Base-by-base conservation (phyloP, 2,888 invertebrate species). In the Epiblema foenella region DNA sequence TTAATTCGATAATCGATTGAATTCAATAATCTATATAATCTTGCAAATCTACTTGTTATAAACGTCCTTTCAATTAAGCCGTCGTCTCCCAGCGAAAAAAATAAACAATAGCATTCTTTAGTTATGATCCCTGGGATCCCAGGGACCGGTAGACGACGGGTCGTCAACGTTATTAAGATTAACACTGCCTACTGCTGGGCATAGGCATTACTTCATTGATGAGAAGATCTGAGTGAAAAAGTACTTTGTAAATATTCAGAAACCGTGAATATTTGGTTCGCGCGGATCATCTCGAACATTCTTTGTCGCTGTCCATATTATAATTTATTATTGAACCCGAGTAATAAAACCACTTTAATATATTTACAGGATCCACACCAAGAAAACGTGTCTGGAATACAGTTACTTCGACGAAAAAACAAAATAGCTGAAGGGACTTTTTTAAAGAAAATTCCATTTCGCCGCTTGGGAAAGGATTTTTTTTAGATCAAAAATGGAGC, bases 341-440 rank as follows among this genome's bases (percentile, higher is more conserved):
- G 49, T 57, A 15, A 64, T 64, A 64, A 64, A 59, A 51, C 64
- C 64, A 59, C 69, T 65, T 69, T 58, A n/a, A n/a, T n/a, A 69
- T 59, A 64, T 69, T 69, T 64, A 69, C 64, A 65, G 52, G 58
- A 51, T 52, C 52, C 37, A 58, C 64, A 52, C 64, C 58, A 69
- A 69, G 52, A 59, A 29, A 8, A 42, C 17, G 69, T 65, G 69
- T 52, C 42, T 39, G 12, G 42, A 69, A 69, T 69, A 20, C 15
- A 17, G 54, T 20, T 4, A 42, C n/a, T 15, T 24, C 46, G 54
- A 33, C 15, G 18, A 49, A 64, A 46, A 58, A 52, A 65, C 33
- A 51, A 58, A 69, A 11, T 18, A 69, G n/a, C 33, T 49, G n/a
- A 46, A 5, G 29, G n/a, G n/a, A 11, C 24, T 60, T 39, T 58